phyloP scores from a whole-genome alignment of 1,140 invertebrate genomes.

The Ips typographus region DNA sequence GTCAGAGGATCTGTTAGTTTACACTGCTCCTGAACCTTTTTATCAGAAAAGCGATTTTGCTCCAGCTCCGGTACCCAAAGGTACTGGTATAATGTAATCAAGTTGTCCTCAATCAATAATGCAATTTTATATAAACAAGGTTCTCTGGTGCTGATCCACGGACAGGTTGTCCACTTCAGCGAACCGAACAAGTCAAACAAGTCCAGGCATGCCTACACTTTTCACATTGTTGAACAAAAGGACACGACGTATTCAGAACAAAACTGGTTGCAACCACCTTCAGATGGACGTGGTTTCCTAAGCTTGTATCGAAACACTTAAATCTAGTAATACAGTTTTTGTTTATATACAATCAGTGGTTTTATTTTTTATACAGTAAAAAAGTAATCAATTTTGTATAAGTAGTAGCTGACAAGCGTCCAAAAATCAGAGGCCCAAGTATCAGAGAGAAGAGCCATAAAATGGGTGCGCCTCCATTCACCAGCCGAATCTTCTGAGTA shows the following conservation, averaged over 20 bases:
- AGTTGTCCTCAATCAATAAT: conserved; percentile 3
- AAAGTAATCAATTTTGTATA: conserved; percentile 70
- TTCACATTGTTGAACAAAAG: conserved; percentile 86
- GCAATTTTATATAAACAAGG: conserved; percentile 59
- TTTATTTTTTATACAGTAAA: conserved; percentile 59
- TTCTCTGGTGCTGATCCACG: conserved; percentile 86
- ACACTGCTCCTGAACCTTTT: conserved; percentile 63
- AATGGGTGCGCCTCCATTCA: conserved; percentile 67
- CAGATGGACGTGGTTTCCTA: conserved; percentile 58
- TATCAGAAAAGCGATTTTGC: conserved; percentile 79
- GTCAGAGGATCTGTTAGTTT: conserved; percentile 63
- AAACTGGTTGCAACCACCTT: conserved; percentile 80
- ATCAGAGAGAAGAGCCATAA: conserved; percentile 66
- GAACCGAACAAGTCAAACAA: conserved; percentile 78
- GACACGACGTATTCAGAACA: conserved; percentile 74
- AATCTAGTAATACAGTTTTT: conserved; percentile 49
- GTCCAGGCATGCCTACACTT: conserved; percentile 93
- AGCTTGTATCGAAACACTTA: conserved; percentile 58
- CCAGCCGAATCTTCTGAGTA: conserved; percentile 47
- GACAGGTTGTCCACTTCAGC: conserved; percentile 92
- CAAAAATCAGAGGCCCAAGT: conserved; percentile 81
- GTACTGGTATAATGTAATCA: conserved; percentile 51
- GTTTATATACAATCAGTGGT: not conserved
- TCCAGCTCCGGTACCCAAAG: conserved; percentile 77
- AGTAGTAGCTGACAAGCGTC: conserved; percentile 69